Percentiles rank a stretch among this genome's conserved stretches.
Conservation (phyloP, 2,888 invertebrate genomes). For the Lissocephala sabroskyi region DNA sequence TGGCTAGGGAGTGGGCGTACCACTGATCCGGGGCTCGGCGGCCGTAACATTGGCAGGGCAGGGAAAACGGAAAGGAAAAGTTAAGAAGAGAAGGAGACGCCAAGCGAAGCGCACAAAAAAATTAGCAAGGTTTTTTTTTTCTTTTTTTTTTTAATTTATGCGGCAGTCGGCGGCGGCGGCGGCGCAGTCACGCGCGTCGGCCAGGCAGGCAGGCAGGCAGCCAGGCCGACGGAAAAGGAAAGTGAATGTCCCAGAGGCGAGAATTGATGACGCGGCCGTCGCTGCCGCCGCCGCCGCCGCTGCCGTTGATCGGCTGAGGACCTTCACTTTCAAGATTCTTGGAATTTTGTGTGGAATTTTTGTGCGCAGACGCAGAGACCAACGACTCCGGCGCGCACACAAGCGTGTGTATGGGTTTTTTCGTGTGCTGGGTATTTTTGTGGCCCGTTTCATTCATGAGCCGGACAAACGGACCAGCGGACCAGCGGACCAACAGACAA, state of each 20-base stretch:
- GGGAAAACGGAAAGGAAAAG: constrained; percentile 12
- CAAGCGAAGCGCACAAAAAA: constrained; percentile 20
- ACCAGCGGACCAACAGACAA: too few species aligned
- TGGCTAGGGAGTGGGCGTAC: constrained; percentile 50
- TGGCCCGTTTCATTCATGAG: neutral
- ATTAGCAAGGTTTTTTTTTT: constrained; percentile 35
- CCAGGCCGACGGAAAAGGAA: constrained; percentile 47
- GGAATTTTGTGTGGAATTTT: constrained; percentile 34
- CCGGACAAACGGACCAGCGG: neutral
- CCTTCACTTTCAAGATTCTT: constrained; percentile 49
- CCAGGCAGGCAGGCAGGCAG: constrained; percentile 5
- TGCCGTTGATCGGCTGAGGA: constrained; percentile 16
- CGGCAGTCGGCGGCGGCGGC: constrained; percentile 12
- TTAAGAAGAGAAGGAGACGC: constrained; percentile 14
- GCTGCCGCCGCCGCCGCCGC: too few species aligned
- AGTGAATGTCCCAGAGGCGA: constrained; percentile 34
- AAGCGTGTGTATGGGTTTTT: too few species aligned
- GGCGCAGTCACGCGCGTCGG: neutral
- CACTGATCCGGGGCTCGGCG: too few species aligned
- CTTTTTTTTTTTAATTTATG: constrained; percentile 29
- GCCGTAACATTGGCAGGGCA: too few species aligned
- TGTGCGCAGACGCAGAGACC: constrained; percentile 5
- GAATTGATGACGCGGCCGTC: neutral
- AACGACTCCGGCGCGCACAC: neutral
- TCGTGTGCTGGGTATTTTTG: neutral